Base-by-base conservation (phyloP, 2,888 invertebrate genomes). In the Troides helena region DNA sequence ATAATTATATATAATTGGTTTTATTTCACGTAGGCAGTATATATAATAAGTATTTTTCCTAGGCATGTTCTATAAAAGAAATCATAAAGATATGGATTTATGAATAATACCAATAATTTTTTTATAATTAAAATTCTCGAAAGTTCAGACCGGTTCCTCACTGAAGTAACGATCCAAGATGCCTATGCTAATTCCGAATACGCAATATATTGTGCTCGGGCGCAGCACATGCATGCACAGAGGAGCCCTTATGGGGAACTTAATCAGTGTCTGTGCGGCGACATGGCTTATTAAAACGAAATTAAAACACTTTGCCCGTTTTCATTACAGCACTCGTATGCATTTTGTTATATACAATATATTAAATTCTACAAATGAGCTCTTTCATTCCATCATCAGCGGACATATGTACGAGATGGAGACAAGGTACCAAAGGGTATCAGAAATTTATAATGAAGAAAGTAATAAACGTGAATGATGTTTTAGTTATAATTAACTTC, bases 261-360 rank as follows among this genome's bases (percentile, higher is more conserved):
- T 89, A 87, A 87, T 90, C 89, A 87, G 86, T 85, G 88, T 89
- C 90, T 81, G 83, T 71, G 77, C 75, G 84, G 82, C 86, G 90
- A 89, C 88, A 90, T 77, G 91, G 85, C 82, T 87, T 90, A 90
- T 92, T 91, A 89, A 88, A 88, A 83, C 78, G 84, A 83, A 88
- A 92, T 92, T 90, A 90, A 91, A 92, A 86, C 86, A 78, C 73
- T 74, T 72, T 75, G 73, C 72, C 80, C 78, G 80, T 79, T 75
- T 78, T 79, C 81, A 80, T 82, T 84, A 79, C 78, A 72, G 76
- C 72, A 70, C 80, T 78, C 80, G 80, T 80, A 7, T 56, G 64
- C 64, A 46, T 71, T 67, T 70, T 70, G 25, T 56, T 68, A 43
- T 62, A 46, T 46, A 12, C 46, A 17, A 14, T 56, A 65, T 60